Base-by-base conservation (phyloP, 2,797 vertebrate genomes). In the Bradypus variegatus region DNA sequence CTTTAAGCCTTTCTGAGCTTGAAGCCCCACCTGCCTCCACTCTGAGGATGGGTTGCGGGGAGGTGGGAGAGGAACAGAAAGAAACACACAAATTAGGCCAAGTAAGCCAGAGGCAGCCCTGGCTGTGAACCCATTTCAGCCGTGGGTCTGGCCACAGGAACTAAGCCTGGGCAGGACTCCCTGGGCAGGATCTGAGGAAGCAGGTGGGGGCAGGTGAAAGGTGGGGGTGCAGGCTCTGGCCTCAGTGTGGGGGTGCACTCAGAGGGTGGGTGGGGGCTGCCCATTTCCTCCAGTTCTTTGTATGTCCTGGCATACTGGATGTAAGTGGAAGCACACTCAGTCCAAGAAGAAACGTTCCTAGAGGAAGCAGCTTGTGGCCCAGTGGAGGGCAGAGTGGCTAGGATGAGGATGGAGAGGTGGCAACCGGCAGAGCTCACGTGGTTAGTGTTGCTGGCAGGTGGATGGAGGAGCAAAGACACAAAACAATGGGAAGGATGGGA, bases 391-490 rank as follows among this genome's bases (percentile, higher is more conserved):
- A 27, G 13, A 29, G 6, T 15, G 18, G 72, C 50, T 3, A 12
- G n/a, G 33, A 9, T 2, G 25, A 2, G 5, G 53, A 8, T 0
- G 36, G 16, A 16, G 29, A 38, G 31, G 15, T 5, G 15, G 25
- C 18, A 16, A 25, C 31, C 36, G 25, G 76, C 27, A 36, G 33
- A 50, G 50, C 23, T 3, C 12, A 12, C 11, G 23, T 0, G 16
- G n/a, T 2, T 4, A 38, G 41, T 1, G 3, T 5, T 0, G 1
- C 33, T 12, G 69, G 27, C 58, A n/a, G 8, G 18, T 0, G 1
- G n/a, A 53, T 0, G 2, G n/a, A 53, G 73, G 38, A 3, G 3
- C 45, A 50, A 48, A 89, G 67, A 65, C 75, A 60, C 41, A 27
- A 58, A 77, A 36, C 31, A 33, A 36, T 27, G 1, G 0, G 41